phyloP scores from a whole-genome alignment of 2,888 invertebrate species.

The Limnephilus auricula region DNA sequence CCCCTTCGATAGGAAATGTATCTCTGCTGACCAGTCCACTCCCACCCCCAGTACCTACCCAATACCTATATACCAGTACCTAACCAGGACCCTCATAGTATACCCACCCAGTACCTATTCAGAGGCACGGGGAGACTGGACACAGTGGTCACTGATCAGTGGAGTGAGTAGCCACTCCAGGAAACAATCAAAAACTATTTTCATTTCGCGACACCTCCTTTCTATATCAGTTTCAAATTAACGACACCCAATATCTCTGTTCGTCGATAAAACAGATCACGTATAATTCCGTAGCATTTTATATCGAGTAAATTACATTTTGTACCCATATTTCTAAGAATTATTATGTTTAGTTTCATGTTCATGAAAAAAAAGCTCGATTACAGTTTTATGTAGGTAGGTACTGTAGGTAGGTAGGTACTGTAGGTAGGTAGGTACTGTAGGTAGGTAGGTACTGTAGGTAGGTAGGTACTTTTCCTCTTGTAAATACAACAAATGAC shows the following conservation, averaged over 20 bases:
- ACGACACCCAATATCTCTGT: neutral
- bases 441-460: no score
- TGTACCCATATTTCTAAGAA: neutral
- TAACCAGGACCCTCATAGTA: neutral
- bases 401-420: no score
- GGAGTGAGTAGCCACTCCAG: neutral
- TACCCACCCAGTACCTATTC: neutral
- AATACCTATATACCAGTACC: neutral
- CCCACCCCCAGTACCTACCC: neutral
- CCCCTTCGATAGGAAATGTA: constrained; percentile 2
- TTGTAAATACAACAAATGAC: no score
- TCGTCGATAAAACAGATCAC: neutral
- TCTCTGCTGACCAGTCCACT: neutral
- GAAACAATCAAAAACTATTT: constrained; percentile 2
- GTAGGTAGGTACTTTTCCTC: no score
- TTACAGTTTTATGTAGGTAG: no score
- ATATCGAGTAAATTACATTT: neutral
- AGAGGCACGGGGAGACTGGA: neutral
- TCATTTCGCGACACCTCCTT: neutral
- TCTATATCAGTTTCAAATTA: constrained; percentile 11
- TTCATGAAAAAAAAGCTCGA: no score
- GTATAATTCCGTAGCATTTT: neutral
- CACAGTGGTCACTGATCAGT: neutral
- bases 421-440: no score
- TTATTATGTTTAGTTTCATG: neutral